Conservation (phyloP, 2,888 invertebrate species). For the Acrobasis suavella region DNA sequence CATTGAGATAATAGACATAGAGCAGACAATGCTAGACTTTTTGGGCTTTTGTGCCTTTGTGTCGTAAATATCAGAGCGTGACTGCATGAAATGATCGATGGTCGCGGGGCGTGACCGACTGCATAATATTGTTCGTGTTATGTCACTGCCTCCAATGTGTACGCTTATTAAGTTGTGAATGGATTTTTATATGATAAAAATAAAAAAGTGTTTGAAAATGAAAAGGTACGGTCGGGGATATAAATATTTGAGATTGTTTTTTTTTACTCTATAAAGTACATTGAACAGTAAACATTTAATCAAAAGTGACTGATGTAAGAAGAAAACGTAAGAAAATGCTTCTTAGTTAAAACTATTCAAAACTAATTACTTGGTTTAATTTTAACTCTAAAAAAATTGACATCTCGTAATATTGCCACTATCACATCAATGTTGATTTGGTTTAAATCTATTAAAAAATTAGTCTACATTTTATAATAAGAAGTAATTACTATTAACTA, state of each 20-base stretch:
- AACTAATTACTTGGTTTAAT: too few relatives aligned
- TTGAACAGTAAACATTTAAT: not conserved
- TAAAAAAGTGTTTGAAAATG: not conserved
- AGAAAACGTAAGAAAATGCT: too few relatives aligned
- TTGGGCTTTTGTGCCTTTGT: not conserved
- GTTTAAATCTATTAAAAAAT: too few relatives aligned
- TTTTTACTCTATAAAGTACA: not conserved
- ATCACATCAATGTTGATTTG: too few relatives aligned
- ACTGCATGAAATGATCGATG: conserved; percentile 5
- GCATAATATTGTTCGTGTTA: conserved; percentile 3
- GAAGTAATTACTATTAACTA: too few relatives aligned
- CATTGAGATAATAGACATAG: conserved; percentile 6
- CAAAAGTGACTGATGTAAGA: too few relatives aligned
- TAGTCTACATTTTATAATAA: too few relatives aligned
- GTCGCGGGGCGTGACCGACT: conserved; percentile 1
- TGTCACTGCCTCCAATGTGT: not conserved
- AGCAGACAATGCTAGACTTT: not conserved
- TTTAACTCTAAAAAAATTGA: too few relatives aligned
- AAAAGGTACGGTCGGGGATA: not conserved
- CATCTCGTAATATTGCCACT: too few relatives aligned
- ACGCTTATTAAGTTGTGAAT: not conserved
- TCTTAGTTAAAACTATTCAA: too few relatives aligned
- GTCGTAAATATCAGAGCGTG: conserved; percentile 9
- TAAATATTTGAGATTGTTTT: not conserved
- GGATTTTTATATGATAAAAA: not conserved